Base-by-base conservation (phyloP, 2,888 invertebrate species). In the Oscheius sp. region DNA sequence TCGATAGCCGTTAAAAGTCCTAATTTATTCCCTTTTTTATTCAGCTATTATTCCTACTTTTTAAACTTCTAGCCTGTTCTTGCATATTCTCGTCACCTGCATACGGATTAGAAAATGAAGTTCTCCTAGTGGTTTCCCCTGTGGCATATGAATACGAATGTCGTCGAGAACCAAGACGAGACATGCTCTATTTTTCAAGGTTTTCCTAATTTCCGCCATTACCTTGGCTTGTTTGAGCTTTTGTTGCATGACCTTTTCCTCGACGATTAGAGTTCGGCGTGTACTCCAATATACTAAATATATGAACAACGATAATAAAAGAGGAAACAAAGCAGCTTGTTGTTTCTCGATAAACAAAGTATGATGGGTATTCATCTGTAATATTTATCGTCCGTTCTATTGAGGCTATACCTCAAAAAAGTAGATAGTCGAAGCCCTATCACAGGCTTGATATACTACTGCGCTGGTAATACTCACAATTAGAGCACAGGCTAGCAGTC, bases 1-100 rank as follows among this genome's bases (percentile, higher is more conserved):
- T 81, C 80, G 18, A 83, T 83, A 72, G 81, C 78, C 1, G 82
- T 80, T 16, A 83, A 72, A 52, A 83, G 61, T 23, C 76, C 77
- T 77, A 35, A 35, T 49, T 12, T 56, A 58, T 35, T 2, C 21
- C n/a, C 43, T 6, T 13, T n/a, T n/a, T 13, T 59, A n/a, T 59
- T 1, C 5, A 29, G 12, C 13, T 29, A 6, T 18, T 35, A n/a
- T 69, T 23, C 69, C 35, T 21, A 72, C 72, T 21, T 23, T 53
- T 66, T 0, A 72, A 56, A 56, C 73, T 64, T 61, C 52, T 73
- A 13, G 71, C 56, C 55, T 74, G 59, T 25, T 76, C 73, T 13
- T 59, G 68, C 27, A 56, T 58, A 16, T 21, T 46, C 1, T 74
- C 70, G 29, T 70, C 70, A 16, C 18, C 25, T 41, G 58, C 21